Conservation (phyloP, 2,113 vertebrate genomes). For the Coptodon rendalli region DNA sequence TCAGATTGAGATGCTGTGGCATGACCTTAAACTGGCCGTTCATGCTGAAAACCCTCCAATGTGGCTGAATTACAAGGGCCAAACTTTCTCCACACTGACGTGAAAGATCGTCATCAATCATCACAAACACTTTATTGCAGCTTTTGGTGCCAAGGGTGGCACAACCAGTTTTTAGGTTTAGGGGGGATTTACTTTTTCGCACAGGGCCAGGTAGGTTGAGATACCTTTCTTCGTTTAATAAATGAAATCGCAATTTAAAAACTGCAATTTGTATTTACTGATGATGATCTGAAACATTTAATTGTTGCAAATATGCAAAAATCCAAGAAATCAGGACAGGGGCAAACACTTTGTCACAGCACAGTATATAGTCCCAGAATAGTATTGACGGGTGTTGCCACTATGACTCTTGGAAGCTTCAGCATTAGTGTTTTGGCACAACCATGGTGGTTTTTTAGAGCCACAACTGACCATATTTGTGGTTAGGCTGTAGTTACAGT, state of each 20-base stretch:
- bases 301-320: background rate
- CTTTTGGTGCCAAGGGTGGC: background rate
- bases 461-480: background rate
- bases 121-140: background rate
- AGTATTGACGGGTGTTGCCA: background rate
- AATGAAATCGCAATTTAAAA: background rate
- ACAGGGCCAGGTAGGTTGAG: background rate
- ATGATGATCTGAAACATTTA: background rate
- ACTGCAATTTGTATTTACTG: background rate
- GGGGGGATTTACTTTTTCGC: background rate
- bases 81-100: background rate
- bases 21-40: background rate
- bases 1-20: background rate
- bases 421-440: background rate
- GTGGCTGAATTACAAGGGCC: background rate
- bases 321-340: background rate
- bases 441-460: background rate
- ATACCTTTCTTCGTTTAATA: background rate
- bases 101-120: background rate
- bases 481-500: background rate
- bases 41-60: background rate
- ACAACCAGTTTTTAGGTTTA: background rate
- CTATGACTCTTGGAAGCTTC: background rate
- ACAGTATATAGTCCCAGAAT: background rate
- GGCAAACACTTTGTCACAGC: background rate